Evolutionary conservation across 2,797 vertebrate species (phyloP).

Genomic region (Phoxinus dragarum): DNA sequence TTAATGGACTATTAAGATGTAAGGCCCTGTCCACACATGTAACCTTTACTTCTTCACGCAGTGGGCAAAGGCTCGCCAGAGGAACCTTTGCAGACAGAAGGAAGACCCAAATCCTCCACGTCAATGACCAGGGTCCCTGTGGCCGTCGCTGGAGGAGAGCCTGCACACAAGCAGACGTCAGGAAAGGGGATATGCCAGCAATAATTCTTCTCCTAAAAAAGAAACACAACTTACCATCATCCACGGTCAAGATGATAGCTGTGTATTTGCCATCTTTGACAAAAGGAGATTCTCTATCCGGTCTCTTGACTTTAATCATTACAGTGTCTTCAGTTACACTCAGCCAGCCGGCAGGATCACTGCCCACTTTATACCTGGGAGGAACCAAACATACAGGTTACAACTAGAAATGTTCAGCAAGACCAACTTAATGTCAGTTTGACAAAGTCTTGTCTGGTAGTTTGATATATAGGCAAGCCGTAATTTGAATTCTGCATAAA

Average conservation of each 20-base stretch:
- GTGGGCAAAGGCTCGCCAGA: too few species aligned
- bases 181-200: neutral
- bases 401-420: neutral
- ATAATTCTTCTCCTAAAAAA: neutral
- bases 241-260: slow-evolving; percentile 81
- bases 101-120: slow-evolving; percentile 56
- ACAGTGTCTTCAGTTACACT: slow-evolving; percentile 75
- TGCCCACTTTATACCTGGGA: slow-evolving; percentile 84
- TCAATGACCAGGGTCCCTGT: slow-evolving; percentile 86
- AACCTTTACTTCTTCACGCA: neutral
- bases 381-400: neutral
- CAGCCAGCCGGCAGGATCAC: slow-evolving; percentile 84
- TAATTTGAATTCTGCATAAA: neutral
- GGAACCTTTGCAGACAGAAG: neutral
- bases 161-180: slow-evolving; percentile 67
- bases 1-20: too few species aligned
- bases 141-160: slow-evolving; percentile 80
- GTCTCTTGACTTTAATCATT: slow-evolving; percentile 69
- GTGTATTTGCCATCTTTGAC: slow-evolving; percentile 79
- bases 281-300: neutral
- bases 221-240: slow-evolving; percentile 75
- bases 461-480: neutral
- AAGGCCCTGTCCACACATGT: too few species aligned
- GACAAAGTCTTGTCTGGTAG: neutral
- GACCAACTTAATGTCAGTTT: neutral